Evolutionary conservation across 2,113 vertebrate genomes (phyloP), one percentile per base, ranked within the genome.

Genomic region (Sphyrna mokarran): DNA sequence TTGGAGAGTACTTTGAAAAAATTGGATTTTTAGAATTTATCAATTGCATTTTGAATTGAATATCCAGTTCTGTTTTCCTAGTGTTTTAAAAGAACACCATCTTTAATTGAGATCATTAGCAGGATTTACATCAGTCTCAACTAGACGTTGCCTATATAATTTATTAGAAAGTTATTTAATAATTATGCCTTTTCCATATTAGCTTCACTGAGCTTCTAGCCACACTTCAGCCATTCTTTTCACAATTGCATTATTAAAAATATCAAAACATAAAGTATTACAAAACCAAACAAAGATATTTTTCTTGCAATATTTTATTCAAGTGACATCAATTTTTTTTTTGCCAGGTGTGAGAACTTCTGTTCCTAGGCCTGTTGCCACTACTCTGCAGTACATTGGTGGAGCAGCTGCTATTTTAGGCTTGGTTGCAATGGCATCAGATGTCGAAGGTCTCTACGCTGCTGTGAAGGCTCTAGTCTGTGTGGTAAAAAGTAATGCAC

Each of bases 381-480:
- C 98, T 96, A 99, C 98, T 37, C 97, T 99, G 96, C 99, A 99
- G 97, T 99, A 99, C 91, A 98, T 99, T 20, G 99, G 99, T 33
- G 99, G 99, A 78, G 99, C 99, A 0, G 99, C 99, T 1, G 99
- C 99, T 97, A 99, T 99, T 97, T 96, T 99, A 96, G 99, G 99
- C 26, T 97, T 99, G 95, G 99, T 99, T 96, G 99, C 99, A 95
- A 99, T 99, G 99, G 99, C 99, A 43, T 99, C 99, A 0, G 99
- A 99, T 40, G 99, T 99, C 96, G 99, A 99, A 97, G 99, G 99
- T 14, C 96, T 99, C 16, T 99, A 99, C 29, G 99, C 99, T 0
- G 99, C 99, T 0, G 99, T 99, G 96, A 99, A 99, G 96, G 99
- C 99, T 5, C 97, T 99, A 96, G 99, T 99, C 94, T 99, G 99